Conservation (phyloP, 2,113 vertebrate species). For the Galeopterus variegatus region DNA sequence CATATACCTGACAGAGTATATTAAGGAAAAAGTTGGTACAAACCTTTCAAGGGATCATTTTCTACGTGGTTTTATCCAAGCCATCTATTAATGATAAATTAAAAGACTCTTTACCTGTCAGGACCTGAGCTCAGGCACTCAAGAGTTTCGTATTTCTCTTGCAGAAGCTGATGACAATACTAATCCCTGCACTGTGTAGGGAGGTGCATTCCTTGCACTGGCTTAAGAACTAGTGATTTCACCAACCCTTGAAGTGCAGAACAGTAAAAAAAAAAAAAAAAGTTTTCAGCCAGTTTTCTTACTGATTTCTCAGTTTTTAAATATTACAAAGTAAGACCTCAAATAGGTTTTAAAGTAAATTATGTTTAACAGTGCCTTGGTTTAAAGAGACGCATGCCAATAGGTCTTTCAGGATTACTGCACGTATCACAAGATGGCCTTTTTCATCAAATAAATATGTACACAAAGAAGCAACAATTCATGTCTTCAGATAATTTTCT, state of each 20-base stretch:
- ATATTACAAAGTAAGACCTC: constrained; percentile 68
- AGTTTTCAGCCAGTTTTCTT: constrained; percentile 80
- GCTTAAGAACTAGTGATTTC: constrained; percentile 80
- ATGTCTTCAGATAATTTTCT: constrained; percentile 56
- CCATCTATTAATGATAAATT: constrained; percentile 62
- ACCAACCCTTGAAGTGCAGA: constrained; percentile 82
- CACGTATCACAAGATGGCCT: constrained; percentile 57
- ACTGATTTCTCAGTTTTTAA: constrained; percentile 63
- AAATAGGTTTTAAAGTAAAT: constrained; percentile 69
- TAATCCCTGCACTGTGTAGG: constrained; percentile 77
- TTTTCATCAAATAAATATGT: constrained; percentile 66
- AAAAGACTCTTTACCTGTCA: constrained; percentile 76
- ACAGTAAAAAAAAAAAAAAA: constrained; percentile 75
- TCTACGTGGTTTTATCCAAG: constrained; percentile 57
- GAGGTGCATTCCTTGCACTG: constrained; percentile 79
- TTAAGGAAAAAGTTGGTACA: constrained; percentile 60
- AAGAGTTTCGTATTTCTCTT: constrained; percentile 74
- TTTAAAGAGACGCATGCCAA: constrained; percentile 66
- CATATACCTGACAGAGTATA: constrained; percentile 14
- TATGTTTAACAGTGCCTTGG: constrained; percentile 60
- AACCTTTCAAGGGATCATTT: constrained; percentile 58
- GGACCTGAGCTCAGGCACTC: constrained; percentile 78
- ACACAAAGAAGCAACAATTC: constrained; percentile 40
- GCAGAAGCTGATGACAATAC: constrained; percentile 73
- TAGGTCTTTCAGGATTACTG: constrained; percentile 47